Percentiles rank a stretch among this genome's conserved stretches.
Evolutionary conservation across 2,888 invertebrate genomes (phyloP).

Genomic region (Lithophane semibrunnea): DNA sequence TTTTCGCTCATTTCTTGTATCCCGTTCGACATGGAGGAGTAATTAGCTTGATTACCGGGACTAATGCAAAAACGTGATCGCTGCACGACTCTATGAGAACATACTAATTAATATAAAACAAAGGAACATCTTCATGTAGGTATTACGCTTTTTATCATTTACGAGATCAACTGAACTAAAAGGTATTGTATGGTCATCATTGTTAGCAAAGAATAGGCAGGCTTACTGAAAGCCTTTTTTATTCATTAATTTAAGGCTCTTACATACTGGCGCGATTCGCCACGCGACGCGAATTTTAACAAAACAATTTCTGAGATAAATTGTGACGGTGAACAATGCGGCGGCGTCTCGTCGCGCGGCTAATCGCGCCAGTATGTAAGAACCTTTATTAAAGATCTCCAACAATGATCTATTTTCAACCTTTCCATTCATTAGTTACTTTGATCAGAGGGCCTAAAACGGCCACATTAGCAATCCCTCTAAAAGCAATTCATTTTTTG

Average conservation of each 20-base stretch:
- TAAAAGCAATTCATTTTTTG: too few species aligned
- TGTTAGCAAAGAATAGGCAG: background rate
- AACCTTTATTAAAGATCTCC: background rate
- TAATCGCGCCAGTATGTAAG: too few species aligned
- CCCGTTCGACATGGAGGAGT: conserved; percentile 37
- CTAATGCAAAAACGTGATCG: conserved; percentile 40
- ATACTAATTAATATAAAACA: conserved; percentile 51
- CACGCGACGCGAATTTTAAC: too few species aligned
- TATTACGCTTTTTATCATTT: conserved; percentile 27
- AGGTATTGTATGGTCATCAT: conserved; percentile 2
- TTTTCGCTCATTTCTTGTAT: conserved; percentile 36
- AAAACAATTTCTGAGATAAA: too few species aligned
- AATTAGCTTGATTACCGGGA: conserved; percentile 50
- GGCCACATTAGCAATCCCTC: too few species aligned
- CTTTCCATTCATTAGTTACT: background rate
- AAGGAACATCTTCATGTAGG: conserved; percentile 19
- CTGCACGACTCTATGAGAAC: conserved; percentile 28
- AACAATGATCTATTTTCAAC: background rate
- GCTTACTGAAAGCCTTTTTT: background rate
- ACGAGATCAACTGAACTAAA: background rate
- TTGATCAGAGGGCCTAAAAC: background rate
- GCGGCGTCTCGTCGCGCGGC: too few species aligned
- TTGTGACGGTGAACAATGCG: too few species aligned
- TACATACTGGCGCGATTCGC: too few species aligned
- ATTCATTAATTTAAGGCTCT: too few species aligned